Evolutionary conservation across 2,113 vertebrate species (phyloP).

Genomic region (Forbesichthys papilliferus): DNA sequence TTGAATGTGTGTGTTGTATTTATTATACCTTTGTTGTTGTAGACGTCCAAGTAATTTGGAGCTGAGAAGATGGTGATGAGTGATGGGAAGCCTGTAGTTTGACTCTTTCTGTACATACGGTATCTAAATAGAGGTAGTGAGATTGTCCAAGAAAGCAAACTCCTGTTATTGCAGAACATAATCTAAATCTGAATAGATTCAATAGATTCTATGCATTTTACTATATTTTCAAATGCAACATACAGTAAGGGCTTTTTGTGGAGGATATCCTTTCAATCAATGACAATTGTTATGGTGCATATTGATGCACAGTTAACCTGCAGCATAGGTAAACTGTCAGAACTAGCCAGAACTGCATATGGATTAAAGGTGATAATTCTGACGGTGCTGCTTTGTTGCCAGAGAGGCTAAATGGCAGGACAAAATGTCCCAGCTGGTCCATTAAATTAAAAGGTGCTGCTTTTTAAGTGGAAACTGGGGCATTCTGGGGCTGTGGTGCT

Average conservation of each 20-base stretch:
- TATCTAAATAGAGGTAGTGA: slow-evolving; percentile 66
- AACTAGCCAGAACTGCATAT: no score
- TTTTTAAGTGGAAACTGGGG: slow-evolving; percentile 29
- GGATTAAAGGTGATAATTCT: neutral
- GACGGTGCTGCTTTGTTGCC: neutral
- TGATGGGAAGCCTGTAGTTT: slow-evolving; percentile 83
- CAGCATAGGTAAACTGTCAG: no score
- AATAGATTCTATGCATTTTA: no score
- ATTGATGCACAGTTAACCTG: no score
- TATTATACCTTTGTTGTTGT: slow-evolving; percentile 81
- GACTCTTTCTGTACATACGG: slow-evolving; percentile 85
- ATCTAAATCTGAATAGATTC: no score
- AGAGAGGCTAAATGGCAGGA: slow-evolving; percentile 7
- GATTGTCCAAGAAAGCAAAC: slow-evolving; percentile 14
- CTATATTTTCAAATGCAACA: no score
- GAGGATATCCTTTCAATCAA: no score
- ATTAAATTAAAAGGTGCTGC: slow-evolving; percentile 37
- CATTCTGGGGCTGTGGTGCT: slow-evolving; percentile 15
- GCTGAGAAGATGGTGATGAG: slow-evolving; percentile 85
- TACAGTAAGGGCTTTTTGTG: no score
- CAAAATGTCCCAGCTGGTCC: slow-evolving; percentile 39
- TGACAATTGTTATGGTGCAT: no score
- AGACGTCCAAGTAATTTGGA: slow-evolving; percentile 84
- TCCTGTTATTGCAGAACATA: neutral
- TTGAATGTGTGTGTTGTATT: neutral